Evolutionary conservation across 2,113 vertebrate genomes (phyloP).

Genomic region (Ammospiza nelsoni): DNA sequence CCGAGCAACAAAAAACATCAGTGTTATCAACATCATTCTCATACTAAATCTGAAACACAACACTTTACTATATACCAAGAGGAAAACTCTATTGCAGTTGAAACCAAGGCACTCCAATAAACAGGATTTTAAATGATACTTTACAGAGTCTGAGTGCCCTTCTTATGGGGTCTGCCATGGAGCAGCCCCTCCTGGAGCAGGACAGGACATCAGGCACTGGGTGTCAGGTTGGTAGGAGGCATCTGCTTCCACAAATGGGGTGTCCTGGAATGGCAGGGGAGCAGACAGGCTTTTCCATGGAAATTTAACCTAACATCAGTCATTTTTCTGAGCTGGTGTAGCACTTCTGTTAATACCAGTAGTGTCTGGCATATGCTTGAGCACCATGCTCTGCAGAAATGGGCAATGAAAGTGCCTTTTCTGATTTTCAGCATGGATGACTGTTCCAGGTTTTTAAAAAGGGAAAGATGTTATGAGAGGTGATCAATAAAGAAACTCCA

Average conservation of each 20-base stretch:
- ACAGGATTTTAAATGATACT: not conserved
- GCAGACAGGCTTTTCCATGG: not conserved
- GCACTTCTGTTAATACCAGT: not conserved
- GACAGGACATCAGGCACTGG: not conserved
- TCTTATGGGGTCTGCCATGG: rapidly evolving
- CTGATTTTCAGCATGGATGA: not conserved
- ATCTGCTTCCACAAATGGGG: not conserved
- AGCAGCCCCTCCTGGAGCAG: not conserved
- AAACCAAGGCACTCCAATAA: not conserved
- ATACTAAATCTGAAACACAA: not conserved
- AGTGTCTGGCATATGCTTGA: not conserved
- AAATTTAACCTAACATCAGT: not conserved
- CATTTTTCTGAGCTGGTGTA: not conserved
- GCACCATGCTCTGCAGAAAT: not conserved
- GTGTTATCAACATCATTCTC: not conserved
- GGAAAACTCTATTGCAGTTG: not conserved
- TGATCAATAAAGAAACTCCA: not conserved
- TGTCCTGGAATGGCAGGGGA: not conserved
- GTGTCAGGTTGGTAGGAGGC: not conserved
- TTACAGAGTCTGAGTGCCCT: not conserved
- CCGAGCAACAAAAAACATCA: not conserved
- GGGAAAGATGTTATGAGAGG: not conserved
- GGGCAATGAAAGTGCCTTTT: not conserved
- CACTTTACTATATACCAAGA: not conserved
- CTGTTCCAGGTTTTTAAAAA: not conserved